Evolutionary conservation across 2,113 vertebrate genomes (phyloP).

Genomic region (Orthonyx spaldingii): DNA sequence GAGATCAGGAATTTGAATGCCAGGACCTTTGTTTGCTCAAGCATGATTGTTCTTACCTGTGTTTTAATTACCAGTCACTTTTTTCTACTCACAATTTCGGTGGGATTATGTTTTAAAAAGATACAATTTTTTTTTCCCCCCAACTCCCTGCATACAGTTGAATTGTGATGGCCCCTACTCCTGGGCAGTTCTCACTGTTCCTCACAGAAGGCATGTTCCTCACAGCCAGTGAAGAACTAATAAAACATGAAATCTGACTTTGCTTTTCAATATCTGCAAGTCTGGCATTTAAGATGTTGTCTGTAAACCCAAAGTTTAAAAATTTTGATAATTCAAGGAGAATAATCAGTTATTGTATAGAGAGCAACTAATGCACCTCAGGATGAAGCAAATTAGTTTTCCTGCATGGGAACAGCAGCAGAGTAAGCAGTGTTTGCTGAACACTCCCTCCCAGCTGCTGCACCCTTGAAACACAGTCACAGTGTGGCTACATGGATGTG

Average conservation of each 20-base stretch:
- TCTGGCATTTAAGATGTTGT: background rate
- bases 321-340: background rate
- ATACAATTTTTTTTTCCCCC: no score
- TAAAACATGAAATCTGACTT: background rate
- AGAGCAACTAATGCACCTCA: background rate
- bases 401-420: background rate
- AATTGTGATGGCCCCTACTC: background rate
- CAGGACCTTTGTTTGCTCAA: background rate
- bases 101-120: background rate
- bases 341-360: background rate
- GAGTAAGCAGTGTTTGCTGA: background rate
- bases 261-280: background rate
- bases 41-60: accelerated
- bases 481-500: background rate
- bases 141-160: background rate
- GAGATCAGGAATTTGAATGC: background rate
- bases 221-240: no score
- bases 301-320: background rate
- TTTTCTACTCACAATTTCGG: background rate
- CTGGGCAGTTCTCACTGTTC: background rate
- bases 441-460: background rate
- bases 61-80: background rate
- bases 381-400: background rate
- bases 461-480: background rate
- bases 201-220: accelerated